Evolutionary conservation across 1,140 invertebrate species (phyloP), one percentile per base, ranked within the genome.

Genomic region (Aporrectodea caliginosa): DNA sequence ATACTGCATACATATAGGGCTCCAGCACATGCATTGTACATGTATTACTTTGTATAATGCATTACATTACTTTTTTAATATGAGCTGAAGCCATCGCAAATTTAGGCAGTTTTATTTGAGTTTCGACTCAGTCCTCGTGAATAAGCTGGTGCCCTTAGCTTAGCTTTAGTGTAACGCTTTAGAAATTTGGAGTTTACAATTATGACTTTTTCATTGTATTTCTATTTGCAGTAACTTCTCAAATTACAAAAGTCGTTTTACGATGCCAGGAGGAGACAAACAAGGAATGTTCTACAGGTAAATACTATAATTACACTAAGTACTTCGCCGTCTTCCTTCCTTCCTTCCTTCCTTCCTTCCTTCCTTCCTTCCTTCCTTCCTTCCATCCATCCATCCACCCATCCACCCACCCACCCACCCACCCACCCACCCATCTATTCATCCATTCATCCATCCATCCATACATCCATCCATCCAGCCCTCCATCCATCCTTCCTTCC

Each of bases 221-320:
- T 69, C 82, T 79, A n/a, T 72, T 86, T 88, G 70, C 88, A 97
- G 94, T 84, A 96, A 96, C 88, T 96, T 96, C 87, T 93, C 92
- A 70, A 92, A 95, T 85, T 95, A 95, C 86, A 91, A 92, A 81
- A 90, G 92, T 72, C 90, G 96, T 78, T 98, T 98, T 88, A 92
- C 91, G 33, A 97, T 97, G 95, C 95, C 95, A 12, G 90, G 90
- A 22, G 92, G 93, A 58, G 86, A 90, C 27, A 88, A 90, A 1
- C 92, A 95, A 30, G 92, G 91, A 77, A 90, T 96, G 84, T 93
- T 92, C 90, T 97, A 95, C 89, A 96, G 94, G 87, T 97, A 30
- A 0, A 43, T 1, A 2, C n/a, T 71, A 0, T 69, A 31, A 16
- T 68, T 0, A 29, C 29, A 58, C 22, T 77, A 1, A 14, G 14